phyloP scores from a whole-genome alignment of 1,140 invertebrate species.

The Lithobius niger region DNA sequence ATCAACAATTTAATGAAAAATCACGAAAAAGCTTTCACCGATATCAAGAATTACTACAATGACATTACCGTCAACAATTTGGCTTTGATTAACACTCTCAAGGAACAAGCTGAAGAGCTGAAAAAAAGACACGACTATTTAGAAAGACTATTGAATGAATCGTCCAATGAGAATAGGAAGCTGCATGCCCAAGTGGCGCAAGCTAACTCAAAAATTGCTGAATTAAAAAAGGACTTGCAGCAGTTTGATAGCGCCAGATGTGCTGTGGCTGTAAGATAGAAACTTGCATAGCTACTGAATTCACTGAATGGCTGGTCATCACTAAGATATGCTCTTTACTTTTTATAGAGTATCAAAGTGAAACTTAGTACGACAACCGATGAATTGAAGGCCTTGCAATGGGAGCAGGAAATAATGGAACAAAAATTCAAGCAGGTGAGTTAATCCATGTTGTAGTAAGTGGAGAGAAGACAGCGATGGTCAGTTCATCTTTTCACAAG shows the following conservation, averaged over 20 bases:
- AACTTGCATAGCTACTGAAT: no score
- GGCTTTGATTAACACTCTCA: conserved; percentile 61
- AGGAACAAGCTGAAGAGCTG: conserved; percentile 72
- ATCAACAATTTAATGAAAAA: conserved; percentile 61
- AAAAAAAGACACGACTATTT: conserved; percentile 65
- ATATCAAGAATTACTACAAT: conserved; percentile 88
- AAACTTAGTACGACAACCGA: conserved; percentile 38
- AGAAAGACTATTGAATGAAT: conserved; percentile 47
- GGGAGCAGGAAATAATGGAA: conserved; percentile 53
- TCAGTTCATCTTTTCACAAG: no score
- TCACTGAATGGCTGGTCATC: no score
- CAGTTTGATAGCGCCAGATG: conserved; percentile 69
- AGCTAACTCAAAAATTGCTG: conserved; percentile 47
- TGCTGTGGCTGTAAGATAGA: conserved; percentile 37
- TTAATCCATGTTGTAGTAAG: no score
- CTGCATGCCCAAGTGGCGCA: conserved; percentile 53
- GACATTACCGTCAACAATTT: conserved; percentile 85
- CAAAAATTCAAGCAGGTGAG: conserved; percentile 58
- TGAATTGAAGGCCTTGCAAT: conserved; percentile 43
- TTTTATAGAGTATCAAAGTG: conserved; percentile 49
- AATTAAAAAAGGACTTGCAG: conserved; percentile 53
- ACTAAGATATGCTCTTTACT: no score
- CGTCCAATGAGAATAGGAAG: conserved; percentile 54
- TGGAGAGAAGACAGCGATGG: no score
- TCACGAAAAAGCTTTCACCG: conserved; percentile 68